Conservation (phyloP, 2,888 invertebrate genomes). For the Synergus laeviventris region DNA sequence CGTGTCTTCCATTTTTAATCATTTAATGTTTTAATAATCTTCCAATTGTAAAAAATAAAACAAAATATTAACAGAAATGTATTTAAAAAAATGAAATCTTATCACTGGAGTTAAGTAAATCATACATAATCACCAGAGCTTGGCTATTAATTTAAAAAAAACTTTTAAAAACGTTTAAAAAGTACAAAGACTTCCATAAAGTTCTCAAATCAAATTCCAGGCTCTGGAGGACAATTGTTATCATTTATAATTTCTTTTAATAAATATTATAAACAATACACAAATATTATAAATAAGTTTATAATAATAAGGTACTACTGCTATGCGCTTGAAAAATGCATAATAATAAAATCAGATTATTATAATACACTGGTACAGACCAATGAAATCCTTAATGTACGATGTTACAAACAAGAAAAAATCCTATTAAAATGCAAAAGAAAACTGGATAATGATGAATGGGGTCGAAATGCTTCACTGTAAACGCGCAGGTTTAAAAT, state of each 20-base stretch:
- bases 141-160: neutral
- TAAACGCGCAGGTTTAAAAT: constrained; percentile 26
- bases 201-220: neutral
- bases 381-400: constrained; percentile 37
- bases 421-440: constrained; percentile 35
- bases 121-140: neutral
- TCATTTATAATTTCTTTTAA: constrained; percentile 65
- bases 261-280: constrained; percentile 71
- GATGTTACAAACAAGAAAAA: constrained; percentile 42
- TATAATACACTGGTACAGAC: constrained; percentile 34
- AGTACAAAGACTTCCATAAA: neutral
- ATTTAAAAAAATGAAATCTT: neutral
- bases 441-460: constrained; percentile 39
- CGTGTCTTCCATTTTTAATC: neutral
- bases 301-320: constrained; percentile 59
- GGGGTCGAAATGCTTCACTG: constrained; percentile 7
- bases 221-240: constrained; percentile 59
- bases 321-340: constrained; percentile 62
- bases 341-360: constrained; percentile 56
- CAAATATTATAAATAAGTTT: constrained; percentile 69
- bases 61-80: neutral
- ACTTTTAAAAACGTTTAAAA: neutral
- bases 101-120: neutral
- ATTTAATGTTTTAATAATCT: neutral
- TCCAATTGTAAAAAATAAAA: neutral